Evolutionary conservation across 2,113 vertebrate species (phyloP).

Genomic region (Otus sunia): DNA sequence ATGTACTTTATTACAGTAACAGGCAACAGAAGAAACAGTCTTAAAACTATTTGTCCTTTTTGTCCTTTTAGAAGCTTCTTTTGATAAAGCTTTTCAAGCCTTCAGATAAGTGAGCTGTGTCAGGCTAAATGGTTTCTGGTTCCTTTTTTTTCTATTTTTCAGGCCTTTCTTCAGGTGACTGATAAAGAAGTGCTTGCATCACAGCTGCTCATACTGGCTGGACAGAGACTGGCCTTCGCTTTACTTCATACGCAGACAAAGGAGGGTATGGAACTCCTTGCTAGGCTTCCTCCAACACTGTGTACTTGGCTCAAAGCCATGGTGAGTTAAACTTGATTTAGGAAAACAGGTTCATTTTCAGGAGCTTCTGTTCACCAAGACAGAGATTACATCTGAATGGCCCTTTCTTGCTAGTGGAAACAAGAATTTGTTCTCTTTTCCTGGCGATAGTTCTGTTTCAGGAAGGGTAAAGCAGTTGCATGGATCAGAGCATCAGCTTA

Average conservation of each 20-base stretch:
- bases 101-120: not conserved
- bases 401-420: not conserved
- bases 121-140: not conserved
- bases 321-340: constrained; percentile 73
- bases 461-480: not conserved
- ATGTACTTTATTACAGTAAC: not conserved
- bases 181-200: constrained; percentile 95
- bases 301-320: constrained; percentile 98
- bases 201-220: constrained; percentile 89
- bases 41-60: not conserved
- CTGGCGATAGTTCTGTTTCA: not conserved
- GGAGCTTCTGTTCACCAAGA: not conserved
- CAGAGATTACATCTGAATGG: not conserved
- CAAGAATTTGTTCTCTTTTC: not conserved
- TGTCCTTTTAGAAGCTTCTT: not conserved
- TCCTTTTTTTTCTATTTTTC: not conserved
- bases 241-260: constrained; percentile 86
- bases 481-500: not conserved
- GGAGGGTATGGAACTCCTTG: constrained; percentile 89
- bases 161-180: constrained; percentile 90
- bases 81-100: not conserved
- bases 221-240: constrained; percentile 87
- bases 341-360: not conserved
- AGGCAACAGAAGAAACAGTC: not conserved
- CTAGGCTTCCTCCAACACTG: constrained; percentile 87